Evolutionary conservation across 2,797 vertebrate genomes (phyloP).

Genomic region (Sebastes glaucus): DNA sequence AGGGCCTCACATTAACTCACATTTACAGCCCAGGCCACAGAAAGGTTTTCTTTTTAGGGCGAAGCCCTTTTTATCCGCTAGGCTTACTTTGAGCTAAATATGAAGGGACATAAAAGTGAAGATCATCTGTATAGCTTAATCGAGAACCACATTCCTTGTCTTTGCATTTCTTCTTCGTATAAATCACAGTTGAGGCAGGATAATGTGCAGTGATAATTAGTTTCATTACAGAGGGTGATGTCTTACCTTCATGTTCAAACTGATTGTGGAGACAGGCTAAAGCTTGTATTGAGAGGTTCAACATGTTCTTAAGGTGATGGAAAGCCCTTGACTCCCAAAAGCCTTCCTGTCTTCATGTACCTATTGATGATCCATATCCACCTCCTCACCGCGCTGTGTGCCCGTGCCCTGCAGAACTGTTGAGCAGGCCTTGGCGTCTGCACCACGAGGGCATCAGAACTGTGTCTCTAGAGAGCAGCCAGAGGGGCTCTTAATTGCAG

Average conservation of each 20-base stretch:
- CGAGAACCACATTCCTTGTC: neutral
- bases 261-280: neutral
- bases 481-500: slow-evolving; percentile 57
- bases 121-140: no score
- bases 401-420: neutral
- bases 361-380: neutral
- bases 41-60: neutral
- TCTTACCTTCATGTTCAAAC: neutral
- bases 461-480: slow-evolving; percentile 29
- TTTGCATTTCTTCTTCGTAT: neutral
- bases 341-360: neutral
- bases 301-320: neutral
- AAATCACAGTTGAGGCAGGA: neutral
- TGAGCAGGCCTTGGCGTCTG: neutral
- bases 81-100: neutral
- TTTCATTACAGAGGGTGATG: neutral
- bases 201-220: neutral
- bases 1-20: no score
- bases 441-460: slow-evolving; percentile 9
- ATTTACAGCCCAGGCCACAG: neutral
- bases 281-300: neutral
- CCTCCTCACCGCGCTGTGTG: neutral
- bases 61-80: neutral
- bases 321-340: slow-evolving; percentile 6
- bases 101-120: neutral